Base-by-base conservation (phyloP, 2,797 vertebrate species). In the Miichthys miiuy region DNA sequence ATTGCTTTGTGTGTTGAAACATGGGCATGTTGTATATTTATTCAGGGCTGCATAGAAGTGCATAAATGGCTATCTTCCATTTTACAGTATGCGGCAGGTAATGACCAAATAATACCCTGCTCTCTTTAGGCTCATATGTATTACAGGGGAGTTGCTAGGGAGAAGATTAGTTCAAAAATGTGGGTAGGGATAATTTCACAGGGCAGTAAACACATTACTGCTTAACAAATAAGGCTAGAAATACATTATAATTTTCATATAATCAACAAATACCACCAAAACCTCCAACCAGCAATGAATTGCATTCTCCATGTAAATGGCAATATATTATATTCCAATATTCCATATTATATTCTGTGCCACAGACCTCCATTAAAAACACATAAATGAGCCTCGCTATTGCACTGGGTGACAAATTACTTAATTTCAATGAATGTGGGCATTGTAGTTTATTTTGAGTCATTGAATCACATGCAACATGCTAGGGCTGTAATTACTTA, bases 1-100 rank as follows among this genome's bases (percentile, higher is more conserved):
- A 84, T 80, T 82, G 79, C 77, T 77, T 67, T 80, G 72, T 60
- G 62, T 80, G 76, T 75, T 61, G 71, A 62, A 74, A 80, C 65
- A 54, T 1, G 12, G 27, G 51, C 38, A 65, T 63, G 55, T n/a
- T 69, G 10, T 66, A 30, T 64, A 73, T 80, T 72, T 73, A 78
- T 82, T 60, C 55, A 55, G 42, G 17, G 68, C 5, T 25, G 27
- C 34, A 21, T 20, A 7, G 64, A 68, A 50, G 50, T 66, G 52
- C 38, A 74, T 72, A 9, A 54, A 84, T 72, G 56, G 21, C 34
- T 55, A 3, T 61, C 47, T 79, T 63, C 73, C 46, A 72, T 85
- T 86, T 75, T 58, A 68, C 75, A 63, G 34, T 38, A 38, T 38
- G 34, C n/a, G 30, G 55, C 21, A 20, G 56, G 41, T 79, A 75